phyloP scores from a whole-genome alignment of 2,888 invertebrate genomes.

The Torymus aiolomorphi region DNA sequence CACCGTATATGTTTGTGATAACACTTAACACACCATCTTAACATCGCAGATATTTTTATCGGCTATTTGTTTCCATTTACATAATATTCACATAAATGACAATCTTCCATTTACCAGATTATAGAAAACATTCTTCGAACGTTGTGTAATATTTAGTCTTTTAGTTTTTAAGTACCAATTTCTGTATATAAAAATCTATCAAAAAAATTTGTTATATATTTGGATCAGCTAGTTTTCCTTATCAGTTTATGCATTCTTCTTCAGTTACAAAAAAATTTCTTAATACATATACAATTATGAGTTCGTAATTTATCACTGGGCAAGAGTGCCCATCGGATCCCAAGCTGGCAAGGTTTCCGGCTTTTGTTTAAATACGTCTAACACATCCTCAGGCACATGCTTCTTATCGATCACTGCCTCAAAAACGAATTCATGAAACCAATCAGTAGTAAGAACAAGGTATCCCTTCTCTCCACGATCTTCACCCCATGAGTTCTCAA shows the following conservation, averaged over 20 bases:
- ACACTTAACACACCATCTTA: conserved; percentile 29
- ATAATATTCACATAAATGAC: conserved; percentile 39
- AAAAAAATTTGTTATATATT: conserved; percentile 33
- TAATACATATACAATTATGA: conserved; percentile 41
- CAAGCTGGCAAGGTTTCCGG: conserved; percentile 91
- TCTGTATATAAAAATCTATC: conserved; percentile 30
- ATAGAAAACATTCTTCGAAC: conserved; percentile 3
- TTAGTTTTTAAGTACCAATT: conserved; percentile 33
- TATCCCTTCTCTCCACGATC: conserved; percentile 92
- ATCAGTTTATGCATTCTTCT: conserved; percentile 30
- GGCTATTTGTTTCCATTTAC: conserved; percentile 28
- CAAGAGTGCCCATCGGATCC: conserved; percentile 95
- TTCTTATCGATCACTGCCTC: conserved; percentile 93
- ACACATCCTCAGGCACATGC: conserved; percentile 84
- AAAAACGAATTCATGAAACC: conserved; percentile 92
- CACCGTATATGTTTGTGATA: conserved; percentile 21
- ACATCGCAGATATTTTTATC: conserved; percentile 30
- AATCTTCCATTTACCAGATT: conserved; percentile 1
- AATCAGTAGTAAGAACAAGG: conserved; percentile 87
- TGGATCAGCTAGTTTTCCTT: conserved; percentile 30
- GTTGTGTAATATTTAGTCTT: conserved; percentile 13
- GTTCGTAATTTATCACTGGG: conserved; percentile 71
- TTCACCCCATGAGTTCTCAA: conserved; percentile 95
- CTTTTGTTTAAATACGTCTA: conserved; percentile 85
- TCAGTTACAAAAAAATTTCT: conserved; percentile 44